Conservation (phyloP, 1,140 invertebrate genomes). For the Drosophila sp. region DNA sequence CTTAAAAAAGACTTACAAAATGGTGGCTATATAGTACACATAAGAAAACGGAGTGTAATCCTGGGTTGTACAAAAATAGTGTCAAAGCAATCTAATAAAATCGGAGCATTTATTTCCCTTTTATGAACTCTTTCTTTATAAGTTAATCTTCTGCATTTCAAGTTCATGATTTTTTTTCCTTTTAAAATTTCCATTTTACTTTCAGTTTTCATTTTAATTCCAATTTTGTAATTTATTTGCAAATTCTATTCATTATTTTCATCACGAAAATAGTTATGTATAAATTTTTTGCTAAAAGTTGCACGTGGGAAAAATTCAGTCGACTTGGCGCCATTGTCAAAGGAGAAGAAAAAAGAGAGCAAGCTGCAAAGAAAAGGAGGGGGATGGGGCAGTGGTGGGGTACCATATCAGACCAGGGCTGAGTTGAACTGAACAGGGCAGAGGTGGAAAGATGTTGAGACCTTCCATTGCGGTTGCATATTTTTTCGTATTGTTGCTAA, state of each 20-base stretch:
- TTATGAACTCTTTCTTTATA: too few relatives aligned
- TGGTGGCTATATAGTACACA: too few relatives aligned
- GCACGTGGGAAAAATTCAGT: constrained; percentile 45
- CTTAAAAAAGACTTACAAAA: too few relatives aligned
- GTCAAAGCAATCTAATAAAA: too few relatives aligned
- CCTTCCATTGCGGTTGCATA: constrained; percentile 20
- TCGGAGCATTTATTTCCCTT: too few relatives aligned
- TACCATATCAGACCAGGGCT: background rate
- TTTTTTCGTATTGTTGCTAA: constrained; percentile 42
- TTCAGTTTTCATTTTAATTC: background rate
- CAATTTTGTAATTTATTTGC: constrained; percentile 27
- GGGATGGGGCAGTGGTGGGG: background rate
- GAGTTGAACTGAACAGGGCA: background rate
- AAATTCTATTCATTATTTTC: constrained; percentile 23
- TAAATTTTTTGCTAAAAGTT: constrained; percentile 12
- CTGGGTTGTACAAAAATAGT: too few relatives aligned
- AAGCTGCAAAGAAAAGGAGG: background rate
- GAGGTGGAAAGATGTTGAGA: background rate
- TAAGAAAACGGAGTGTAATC: too few relatives aligned
- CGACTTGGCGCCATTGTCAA: constrained; percentile 42
- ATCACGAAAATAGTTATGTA: constrained; percentile 7
- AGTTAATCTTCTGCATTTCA: background rate
- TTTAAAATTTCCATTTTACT: background rate
- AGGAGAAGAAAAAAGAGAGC: constrained; percentile 13
- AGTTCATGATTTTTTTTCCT: background rate